A percentile compares a stretch with the other conserved stretches of the same genome.
These are phyloP conservation scores for Drepana falcataria DNA, from an alignment of 2,888 invertebrate species.

Conservation along the genomic window DNA sequence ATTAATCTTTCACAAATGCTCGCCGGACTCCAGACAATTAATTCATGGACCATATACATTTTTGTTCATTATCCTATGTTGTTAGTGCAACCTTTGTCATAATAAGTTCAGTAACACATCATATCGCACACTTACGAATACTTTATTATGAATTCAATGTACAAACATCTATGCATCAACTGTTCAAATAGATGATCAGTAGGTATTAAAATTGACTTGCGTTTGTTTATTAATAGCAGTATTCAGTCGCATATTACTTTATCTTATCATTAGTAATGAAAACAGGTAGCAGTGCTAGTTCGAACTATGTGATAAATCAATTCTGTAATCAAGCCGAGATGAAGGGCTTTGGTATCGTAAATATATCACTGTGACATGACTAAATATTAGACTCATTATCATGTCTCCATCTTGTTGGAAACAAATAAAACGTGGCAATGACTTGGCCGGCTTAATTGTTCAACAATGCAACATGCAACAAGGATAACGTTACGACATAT, in stretches of 20 bases:
- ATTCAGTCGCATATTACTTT: constrained; percentile 21
- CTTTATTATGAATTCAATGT: too few species aligned
- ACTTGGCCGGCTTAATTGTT: constrained; percentile 45
- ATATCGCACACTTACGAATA: too few species aligned
- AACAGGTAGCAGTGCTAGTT: constrained; percentile 54
- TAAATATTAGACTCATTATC: constrained; percentile 43
- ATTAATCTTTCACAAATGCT: too few species aligned
- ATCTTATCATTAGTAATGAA: constrained; percentile 54
- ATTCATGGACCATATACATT: too few species aligned
- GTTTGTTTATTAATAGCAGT: constrained; percentile 4
- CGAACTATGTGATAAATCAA: constrained; percentile 53
- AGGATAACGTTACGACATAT: constrained; percentile 33
- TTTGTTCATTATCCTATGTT: too few species aligned
- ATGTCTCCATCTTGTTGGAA: constrained; percentile 26
- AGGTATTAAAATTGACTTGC: neutral
- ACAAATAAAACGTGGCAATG: constrained; percentile 49
- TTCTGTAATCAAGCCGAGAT: constrained; percentile 45
- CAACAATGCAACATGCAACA: constrained; percentile 22
- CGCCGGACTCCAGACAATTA: too few species aligned
- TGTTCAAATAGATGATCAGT: neutral
- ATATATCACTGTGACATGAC: constrained; percentile 52
- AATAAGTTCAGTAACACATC: too few species aligned
- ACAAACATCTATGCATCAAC: too few species aligned
- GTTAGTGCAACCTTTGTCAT: too few species aligned
- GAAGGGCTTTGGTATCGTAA: constrained; percentile 47